Evolutionary conservation across 2,888 invertebrate genomes (phyloP), one percentile per base, ranked within the genome.

Genomic region (Cheilosia pagana): DNA sequence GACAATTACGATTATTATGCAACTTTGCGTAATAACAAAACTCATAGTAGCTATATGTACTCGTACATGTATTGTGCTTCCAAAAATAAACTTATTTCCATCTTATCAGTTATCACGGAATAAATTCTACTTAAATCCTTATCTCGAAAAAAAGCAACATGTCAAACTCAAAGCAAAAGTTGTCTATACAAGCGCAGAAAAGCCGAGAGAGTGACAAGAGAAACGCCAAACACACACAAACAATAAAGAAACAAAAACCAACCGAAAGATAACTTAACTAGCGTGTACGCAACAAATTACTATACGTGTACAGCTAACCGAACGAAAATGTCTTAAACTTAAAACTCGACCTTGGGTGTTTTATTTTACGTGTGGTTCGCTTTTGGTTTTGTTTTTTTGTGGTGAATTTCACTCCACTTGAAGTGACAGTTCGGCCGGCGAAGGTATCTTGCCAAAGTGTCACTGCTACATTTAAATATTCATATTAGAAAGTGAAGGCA

Each of bases 51-150:
- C 3, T 10, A 35, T 12, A 0, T 3, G 10, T 23, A 23, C 3
- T 4, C 3, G 25, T 25, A n/a, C 28, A 28, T 0, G 8, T 28
- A 1, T 52, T 48, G n/a, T 50, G 3, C 16, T 3, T 23, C 52
- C 16, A 14, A 53, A 70, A 59, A 39, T 35, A 39, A 59, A 25
- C 31, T 52, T 48, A 50, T 67, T 59, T 59, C 59, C 67, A 52
- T 76, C 76, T 76, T 68, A 68, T 76, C 76, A 68, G 14, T 76
- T 76, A 68, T 76, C 76, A 60, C 19, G 31, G 53, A 76, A 76
- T 52, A 68, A 75, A 62, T 52, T 41, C 63, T 25, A 65, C 50
- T 41, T 50, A 75, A 35, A 28, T 50, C 57, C 75, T 75, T 75
- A 75, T 75, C 75, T 59, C 52, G 3, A 57, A 41, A 48, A 65